Evolutionary conservation across 2,797 vertebrate genomes (phyloP), one percentile per base, ranked within the genome.

Genomic region (Poeciliopsis infans): DNA sequence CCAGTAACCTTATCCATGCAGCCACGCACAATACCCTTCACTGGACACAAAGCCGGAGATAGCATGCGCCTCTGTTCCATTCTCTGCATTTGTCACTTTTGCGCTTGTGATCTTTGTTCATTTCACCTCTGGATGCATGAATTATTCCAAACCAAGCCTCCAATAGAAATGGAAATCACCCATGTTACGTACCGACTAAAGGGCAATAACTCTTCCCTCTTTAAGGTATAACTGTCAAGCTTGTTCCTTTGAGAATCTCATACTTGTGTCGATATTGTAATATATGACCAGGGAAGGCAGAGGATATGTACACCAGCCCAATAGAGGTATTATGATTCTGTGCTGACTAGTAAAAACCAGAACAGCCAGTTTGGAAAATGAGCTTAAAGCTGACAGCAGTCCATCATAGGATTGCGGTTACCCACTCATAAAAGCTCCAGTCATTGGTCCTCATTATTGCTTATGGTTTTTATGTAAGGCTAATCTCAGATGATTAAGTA

Each of bases 51-150:
- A 92, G 94, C 93, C 91, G 85, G 76, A 85, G 91, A 93, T 91
- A 92, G 71, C 70, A 28, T 79, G 68, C 83, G 91, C 79, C 79
- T 89, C 86, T 80, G 76, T 85, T 90, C 88, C 80, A 89, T 91
- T 92, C 91, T 91, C 86, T 83, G 85, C 92, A 94, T 95, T 94
- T 92, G 91, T 95, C 94, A 95, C 94, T 92, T 95, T 94, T 94
- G 95, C 92, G 93, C 87, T 82, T 74, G 64, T 53, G 72, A 73
- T 90, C 93, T 94, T 96, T 94, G 93, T 93, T 88, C 87, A 28
- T 85, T 80, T 87, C 79, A 89, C 91, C 92, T 93, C 88, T 76
- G 88, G 89, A 87, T 94, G 92, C 92, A 93, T 92, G 93, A 94
- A 45, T 90, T 93, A 89, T 93, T 91, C 84, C 88, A 90, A 93